Conservation (phyloP, 2,797 vertebrate genomes). For the Esox lucius region DNA sequence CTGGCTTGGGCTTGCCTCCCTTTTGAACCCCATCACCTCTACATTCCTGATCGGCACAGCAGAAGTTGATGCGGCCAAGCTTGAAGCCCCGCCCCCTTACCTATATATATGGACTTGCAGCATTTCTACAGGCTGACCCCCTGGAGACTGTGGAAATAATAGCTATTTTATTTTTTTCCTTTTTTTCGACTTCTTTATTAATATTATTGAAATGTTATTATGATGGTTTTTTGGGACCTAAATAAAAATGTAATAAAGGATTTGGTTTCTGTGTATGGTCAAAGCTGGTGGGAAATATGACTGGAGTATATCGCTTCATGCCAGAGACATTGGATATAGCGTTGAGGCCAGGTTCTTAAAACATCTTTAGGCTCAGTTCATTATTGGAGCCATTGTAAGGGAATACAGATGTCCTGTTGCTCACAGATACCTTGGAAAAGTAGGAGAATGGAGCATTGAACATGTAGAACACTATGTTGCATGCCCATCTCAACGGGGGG, state of each 20-base stretch:
- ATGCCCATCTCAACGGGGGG: too few relatives aligned
- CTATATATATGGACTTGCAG: conserved; percentile 64
- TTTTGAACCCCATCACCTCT: conserved; percentile 68
- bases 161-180: conserved; percentile 71
- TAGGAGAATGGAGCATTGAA: too few relatives aligned
- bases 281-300: neutral
- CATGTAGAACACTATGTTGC: too few relatives aligned
- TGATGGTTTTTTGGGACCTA: conserved; percentile 81
- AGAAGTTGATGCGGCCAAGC: conserved; percentile 64
- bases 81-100: conserved; percentile 70
- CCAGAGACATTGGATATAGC: too few relatives aligned
- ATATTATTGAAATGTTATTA: conserved; percentile 86
- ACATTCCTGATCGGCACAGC: conserved; percentile 81
- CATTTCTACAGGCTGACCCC: conserved; percentile 64
- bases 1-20: conserved; percentile 38
- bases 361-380: too few relatives aligned
- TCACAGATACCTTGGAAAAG: too few relatives aligned
- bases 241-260: conserved; percentile 72
- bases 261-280: conserved; percentile 14
- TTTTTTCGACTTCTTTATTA: conserved; percentile 79
- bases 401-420: too few relatives aligned
- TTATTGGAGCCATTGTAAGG: too few relatives aligned
- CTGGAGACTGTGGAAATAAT: conserved; percentile 74
- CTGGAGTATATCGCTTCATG: neutral
- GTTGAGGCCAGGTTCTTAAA: too few relatives aligned